phyloP scores from a whole-genome alignment of 2,113 vertebrate species.

The Spea multiplicata region DNA sequence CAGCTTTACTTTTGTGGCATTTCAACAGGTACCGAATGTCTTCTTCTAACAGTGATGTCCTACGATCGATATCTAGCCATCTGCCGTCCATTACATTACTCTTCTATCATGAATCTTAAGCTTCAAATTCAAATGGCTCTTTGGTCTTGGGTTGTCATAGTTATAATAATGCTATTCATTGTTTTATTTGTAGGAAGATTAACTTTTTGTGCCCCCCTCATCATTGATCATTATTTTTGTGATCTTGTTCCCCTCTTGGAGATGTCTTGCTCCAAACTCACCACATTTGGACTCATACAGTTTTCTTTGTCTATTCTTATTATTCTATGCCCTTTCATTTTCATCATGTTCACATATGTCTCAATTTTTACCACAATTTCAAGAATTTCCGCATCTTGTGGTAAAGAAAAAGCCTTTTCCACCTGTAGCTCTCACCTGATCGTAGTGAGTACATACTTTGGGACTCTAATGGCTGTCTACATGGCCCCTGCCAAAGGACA shows the following conservation, averaged over 20 bases:
- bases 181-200: constrained; percentile 14
- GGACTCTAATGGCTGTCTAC: constrained; percentile 5
- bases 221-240: constrained; percentile 51
- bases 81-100: neutral
- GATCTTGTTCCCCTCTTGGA: constrained; percentile 38
- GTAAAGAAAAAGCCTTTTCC: constrained; percentile 47
- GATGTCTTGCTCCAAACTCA: constrained; percentile 11
- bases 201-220: constrained; percentile 15
- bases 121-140: fast-evolving
- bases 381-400: fast-evolving
- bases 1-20: constrained; percentile 41
- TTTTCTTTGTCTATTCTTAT: neutral
- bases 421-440: too few species aligned
- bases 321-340: constrained; percentile 46
- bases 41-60: constrained; percentile 20
- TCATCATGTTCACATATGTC: neutral
- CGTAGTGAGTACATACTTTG: constrained; percentile 27
- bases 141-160: constrained; percentile 46
- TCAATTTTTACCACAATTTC: constrained; percentile 31
- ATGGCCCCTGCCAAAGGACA: neutral
- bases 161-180: constrained; percentile 21
- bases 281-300: neutral
- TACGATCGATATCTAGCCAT: too few species aligned
- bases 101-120: fast-evolving
- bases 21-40: neutral